Evolutionary conservation across 1,140 invertebrate species (phyloP).

Genomic region (Ptiloglossa arizonensis): DNA sequence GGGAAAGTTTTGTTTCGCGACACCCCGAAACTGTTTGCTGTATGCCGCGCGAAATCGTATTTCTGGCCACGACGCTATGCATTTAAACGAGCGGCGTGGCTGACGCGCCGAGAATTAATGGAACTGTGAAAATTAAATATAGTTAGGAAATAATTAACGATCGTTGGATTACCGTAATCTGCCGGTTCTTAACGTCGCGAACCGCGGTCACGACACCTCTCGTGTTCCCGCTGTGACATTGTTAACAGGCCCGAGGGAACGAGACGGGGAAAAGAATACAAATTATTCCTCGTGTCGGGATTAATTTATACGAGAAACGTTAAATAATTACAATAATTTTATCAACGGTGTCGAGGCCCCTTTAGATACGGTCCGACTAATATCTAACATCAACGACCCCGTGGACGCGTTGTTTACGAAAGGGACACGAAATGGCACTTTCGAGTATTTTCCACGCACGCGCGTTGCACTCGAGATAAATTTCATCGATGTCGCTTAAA

Average conservation of each 20-base stretch:
- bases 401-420: too few species aligned
- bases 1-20: neutral
- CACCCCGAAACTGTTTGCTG: neutral
- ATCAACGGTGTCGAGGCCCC: too few species aligned
- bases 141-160: constrained; percentile 14
- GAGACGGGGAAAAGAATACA: neutral
- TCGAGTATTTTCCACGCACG: too few species aligned
- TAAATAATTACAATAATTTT: too few species aligned
- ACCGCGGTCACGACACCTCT: neutral
- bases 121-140: neutral
- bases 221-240: neutral
- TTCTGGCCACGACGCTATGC: neutral
- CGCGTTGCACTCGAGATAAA: too few species aligned
- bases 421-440: too few species aligned
- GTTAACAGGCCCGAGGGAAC: too few species aligned
- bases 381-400: too few species aligned
- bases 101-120: neutral
- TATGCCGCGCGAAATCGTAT: neutral
- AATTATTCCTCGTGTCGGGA: too few species aligned
- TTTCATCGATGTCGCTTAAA: too few species aligned
- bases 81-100: neutral
- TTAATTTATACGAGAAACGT: too few species aligned
- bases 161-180: neutral
- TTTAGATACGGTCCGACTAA: too few species aligned
- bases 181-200: neutral